phyloP scores from a whole-genome alignment of 1,140 invertebrate species.

The Drosophila ohnishii region DNA sequence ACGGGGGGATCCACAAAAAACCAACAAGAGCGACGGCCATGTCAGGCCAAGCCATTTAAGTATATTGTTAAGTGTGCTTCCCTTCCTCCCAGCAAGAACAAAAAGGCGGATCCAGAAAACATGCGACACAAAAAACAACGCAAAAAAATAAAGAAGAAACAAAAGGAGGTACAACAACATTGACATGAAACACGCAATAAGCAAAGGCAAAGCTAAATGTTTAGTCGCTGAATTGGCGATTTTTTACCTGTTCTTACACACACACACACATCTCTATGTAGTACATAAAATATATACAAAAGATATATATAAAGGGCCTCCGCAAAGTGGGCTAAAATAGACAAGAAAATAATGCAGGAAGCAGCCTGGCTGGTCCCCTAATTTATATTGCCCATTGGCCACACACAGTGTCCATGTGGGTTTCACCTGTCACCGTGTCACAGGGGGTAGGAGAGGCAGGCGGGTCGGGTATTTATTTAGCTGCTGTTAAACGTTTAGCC shows the following conservation, averaged over 20 bases:
- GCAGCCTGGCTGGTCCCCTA: conserved; percentile 33
- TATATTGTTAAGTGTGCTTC: conserved; percentile 68
- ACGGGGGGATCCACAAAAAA: conserved; percentile 41
- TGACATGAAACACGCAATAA: conserved; percentile 72
- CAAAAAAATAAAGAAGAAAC: conserved; percentile 4
- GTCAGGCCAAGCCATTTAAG: conserved; percentile 68
- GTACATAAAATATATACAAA: conserved; percentile 1
- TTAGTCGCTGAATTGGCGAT: conserved; percentile 67
- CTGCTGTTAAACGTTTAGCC: conserved; percentile 24
- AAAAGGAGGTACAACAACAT: conserved; percentile 32
- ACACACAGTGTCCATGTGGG: conserved; percentile 30
- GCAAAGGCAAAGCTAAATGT: conserved; percentile 50
- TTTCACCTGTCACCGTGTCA: conserved; percentile 6
- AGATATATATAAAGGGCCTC: conserved; percentile 15
- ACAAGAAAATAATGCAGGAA: conserved; percentile 51
- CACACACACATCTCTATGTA: background rate
- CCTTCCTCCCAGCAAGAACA: conserved; percentile 36
- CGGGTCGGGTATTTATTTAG: conserved; percentile 22
- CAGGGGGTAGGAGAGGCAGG: background rate
- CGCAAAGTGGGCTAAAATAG: conserved; percentile 55
- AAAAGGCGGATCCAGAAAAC: conserved; percentile 68
- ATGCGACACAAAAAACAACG: conserved; percentile 33
- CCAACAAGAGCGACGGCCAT: conserved; percentile 24
- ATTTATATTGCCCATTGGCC: conserved; percentile 59
- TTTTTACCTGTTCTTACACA: conserved; percentile 32